Base-by-base conservation (phyloP, 2,113 vertebrate species). In the Carassius gibelio region DNA sequence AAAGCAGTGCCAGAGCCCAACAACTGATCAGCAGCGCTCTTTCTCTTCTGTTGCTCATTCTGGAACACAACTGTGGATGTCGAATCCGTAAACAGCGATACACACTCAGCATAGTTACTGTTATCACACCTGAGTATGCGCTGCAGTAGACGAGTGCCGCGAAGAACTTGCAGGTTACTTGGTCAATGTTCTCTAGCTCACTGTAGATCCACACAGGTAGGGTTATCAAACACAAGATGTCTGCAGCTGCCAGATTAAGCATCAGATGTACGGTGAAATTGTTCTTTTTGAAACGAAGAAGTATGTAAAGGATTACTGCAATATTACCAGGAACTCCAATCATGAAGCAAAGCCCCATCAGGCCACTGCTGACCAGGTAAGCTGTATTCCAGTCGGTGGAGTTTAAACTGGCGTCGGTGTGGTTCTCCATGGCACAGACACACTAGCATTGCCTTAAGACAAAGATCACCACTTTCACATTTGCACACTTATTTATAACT, bases 121-220 rank as follows among this genome's bases (percentile, higher is more conserved):
- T 88, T 84, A 95, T 92, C 72, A 95, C 74, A 42, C 94, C 93
- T 3, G 92, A 69, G 23, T 93, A 93, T 89, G 94, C 88, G 82
- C 89, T 93, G 83, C 89, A 90, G 87, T 93, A 93, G 78, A 92
- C 79, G 5, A 94, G 2, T 13, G 85, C 92, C 45, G 77, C 74
- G 11, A 95, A 30, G 0, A 79, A 11, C 90, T 93, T 94, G 88
- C 94, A 95, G 55, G 86, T 42, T 1, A 1, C 2, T 0, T 81
- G 1, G 9, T 90, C 91, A 84, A 94, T 34, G 7, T 0, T n/a
- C 50, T 45, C 7, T 5, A 87, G 42, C 1, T 72, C 14, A 1
- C 19, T 14, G 48, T 94, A 94, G 82, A 95, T 94, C 94, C 93
- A 95, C 3, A 93, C 4, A 0, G 94, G 94, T 75, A 95, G 88